A percentile compares a stretch with the other conserved stretches of the same genome.
These are phyloP conservation scores for Montipora capricornis DNA, from an alignment of 64 coral and sea anemone species.

Conservation along the genomic window DNA sequence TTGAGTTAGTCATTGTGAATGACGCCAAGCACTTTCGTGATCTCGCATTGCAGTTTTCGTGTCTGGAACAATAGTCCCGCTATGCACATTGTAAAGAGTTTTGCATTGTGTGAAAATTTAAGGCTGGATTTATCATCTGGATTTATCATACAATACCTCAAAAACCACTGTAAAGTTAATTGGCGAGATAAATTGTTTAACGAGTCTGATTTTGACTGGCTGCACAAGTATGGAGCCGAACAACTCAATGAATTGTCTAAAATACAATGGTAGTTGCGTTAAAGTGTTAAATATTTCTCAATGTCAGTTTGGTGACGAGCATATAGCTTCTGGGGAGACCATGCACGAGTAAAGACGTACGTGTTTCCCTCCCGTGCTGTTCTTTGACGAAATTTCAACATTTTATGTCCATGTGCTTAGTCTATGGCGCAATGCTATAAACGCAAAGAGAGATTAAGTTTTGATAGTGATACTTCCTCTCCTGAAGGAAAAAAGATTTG, in stretches of 20 bases:
- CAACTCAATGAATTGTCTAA: conserved; percentile 62
- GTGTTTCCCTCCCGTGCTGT: too few species aligned
- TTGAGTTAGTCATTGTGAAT: too few species aligned
- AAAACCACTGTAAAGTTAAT: conserved; percentile 37
- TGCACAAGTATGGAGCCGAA: conserved; percentile 42
- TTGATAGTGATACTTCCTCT: too few species aligned
- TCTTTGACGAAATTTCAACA: too few species aligned
- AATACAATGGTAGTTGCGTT: conserved; percentile 56
- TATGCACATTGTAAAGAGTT: conserved; percentile 4
- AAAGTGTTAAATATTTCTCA: conserved; percentile 65
- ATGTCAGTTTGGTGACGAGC: conserved; percentile 72
- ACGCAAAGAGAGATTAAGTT: too few species aligned
- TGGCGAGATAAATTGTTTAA: conserved; percentile 54
- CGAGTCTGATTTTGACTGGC: conserved; percentile 56
- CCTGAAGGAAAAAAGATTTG: too few species aligned
- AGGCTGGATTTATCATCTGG: conserved; percentile 6
- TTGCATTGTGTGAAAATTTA: conserved; percentile 42
- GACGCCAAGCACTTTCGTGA: too few species aligned
- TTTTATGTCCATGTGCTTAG: too few species aligned
- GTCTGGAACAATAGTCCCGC: conserved; percentile 41
- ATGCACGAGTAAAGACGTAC: too few species aligned
- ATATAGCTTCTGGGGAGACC: neutral
- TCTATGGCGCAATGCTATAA: too few species aligned
- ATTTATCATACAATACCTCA: conserved; percentile 62
- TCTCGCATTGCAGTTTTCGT: conserved; percentile 16